Percentiles rank a stretch among this genome's conserved stretches.
Conservation (phyloP, 2,888 invertebrate genomes). For the Cataglyphis rosenhaueri region DNA sequence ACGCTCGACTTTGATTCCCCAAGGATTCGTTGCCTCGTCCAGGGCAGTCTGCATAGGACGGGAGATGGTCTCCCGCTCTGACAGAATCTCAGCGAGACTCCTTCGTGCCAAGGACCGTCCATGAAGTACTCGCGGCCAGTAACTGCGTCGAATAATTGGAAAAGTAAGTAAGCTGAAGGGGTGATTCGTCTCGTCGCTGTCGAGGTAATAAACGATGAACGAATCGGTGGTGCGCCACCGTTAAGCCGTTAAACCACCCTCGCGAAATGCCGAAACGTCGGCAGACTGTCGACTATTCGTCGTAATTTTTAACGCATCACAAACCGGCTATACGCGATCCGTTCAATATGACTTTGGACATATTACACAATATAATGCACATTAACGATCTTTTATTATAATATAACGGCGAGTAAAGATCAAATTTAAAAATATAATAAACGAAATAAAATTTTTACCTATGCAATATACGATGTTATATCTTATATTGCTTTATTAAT, state of each 20-base stretch:
- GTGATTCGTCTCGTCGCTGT: background rate
- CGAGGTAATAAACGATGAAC: slow-evolving; percentile 37
- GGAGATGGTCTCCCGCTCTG: slow-evolving; percentile 96
- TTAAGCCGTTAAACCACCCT: slow-evolving; percentile 28
- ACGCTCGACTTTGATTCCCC: slow-evolving; percentile 97
- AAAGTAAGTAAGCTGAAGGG: slow-evolving; percentile 54
- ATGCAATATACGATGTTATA: background rate
- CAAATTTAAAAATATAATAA: background rate
- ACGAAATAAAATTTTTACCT: background rate
- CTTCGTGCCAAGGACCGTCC: slow-evolving; percentile 96
- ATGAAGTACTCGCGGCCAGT: slow-evolving; percentile 93
- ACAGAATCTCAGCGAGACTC: slow-evolving; percentile 95
- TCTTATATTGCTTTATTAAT: background rate
- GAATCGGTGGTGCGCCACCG: background rate
- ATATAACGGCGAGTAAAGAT: background rate
- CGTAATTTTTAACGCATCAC: slow-evolving; percentile 39
- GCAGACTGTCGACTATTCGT: slow-evolving; percentile 32
- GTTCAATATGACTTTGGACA: background rate
- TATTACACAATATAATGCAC: background rate
- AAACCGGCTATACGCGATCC: background rate
- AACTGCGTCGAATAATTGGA: slow-evolving; percentile 92
- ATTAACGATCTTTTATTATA: background rate
- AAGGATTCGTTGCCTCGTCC: slow-evolving; percentile 95
- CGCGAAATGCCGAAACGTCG: slow-evolving; percentile 18
- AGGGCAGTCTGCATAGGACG: slow-evolving; percentile 95